These are phyloP conservation scores for Aphaenogaster floridana DNA, from an alignment of 1,140 invertebrate genomes.

Conservation along the genomic window DNA sequence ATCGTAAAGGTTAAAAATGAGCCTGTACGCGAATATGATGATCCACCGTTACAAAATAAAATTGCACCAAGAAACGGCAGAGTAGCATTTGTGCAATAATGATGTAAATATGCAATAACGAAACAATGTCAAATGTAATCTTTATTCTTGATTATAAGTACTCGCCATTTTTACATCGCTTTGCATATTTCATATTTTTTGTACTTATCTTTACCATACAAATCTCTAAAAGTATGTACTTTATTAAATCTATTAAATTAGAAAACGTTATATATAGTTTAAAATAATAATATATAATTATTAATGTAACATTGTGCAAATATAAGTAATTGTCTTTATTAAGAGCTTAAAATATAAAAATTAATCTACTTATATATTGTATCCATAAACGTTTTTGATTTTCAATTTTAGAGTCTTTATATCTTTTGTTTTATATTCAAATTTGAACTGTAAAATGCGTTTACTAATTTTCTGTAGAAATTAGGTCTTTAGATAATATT, in stretches of 20 bases:
- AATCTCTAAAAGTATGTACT: neutral
- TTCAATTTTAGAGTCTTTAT: neutral
- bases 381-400: neutral
- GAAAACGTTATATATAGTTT: neutral
- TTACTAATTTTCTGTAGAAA: neutral
- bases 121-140: neutral
- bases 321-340: neutral
- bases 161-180: neutral
- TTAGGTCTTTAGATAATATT: neutral
- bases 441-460: neutral
- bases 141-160: neutral
- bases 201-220: neutral
- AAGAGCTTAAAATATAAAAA: conserved; percentile 1
- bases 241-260: neutral
- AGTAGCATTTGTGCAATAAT: conserved; percentile 50
- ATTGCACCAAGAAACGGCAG: conserved; percentile 69
- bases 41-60: conserved; percentile 70
- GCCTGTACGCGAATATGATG: conserved; percentile 3
- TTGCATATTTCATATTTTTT: neutral
- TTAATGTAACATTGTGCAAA: neutral
- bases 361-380: neutral
- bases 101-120: conserved; percentile 11
- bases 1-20: conserved; percentile 9
- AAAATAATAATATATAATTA: conserved; percentile 22
- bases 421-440: neutral